Base-by-base conservation (phyloP, 2,113 vertebrate species). In the Manacus vitellinus region DNA sequence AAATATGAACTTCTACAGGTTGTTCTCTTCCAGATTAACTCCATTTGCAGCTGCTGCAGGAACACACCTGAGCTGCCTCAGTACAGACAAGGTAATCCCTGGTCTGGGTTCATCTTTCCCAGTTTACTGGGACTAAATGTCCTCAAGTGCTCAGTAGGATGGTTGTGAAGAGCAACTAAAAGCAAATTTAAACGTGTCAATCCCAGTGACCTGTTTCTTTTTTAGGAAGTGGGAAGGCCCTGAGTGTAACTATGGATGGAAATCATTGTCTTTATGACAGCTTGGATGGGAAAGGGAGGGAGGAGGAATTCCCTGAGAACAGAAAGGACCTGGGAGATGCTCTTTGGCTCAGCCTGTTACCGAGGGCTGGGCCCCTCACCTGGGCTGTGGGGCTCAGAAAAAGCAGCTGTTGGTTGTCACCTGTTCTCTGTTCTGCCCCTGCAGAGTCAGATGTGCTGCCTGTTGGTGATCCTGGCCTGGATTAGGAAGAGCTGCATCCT, bases 161-260 rank as follows among this genome's bases (percentile, higher is more conserved):
- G 96, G 96, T 93, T 97, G 94, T 98, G 98, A 98, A 98, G 93
- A 97, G 96, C 97, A 97, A 95, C 97, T 97, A 97, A 98, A 98
- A 98, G 97, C 95, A 97, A 98, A 98, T 97, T 96, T 97, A 96
- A 98, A 96, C 77, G 67, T 88, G 94, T 70, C 94, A 76, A 74
- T 71, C 93, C 95, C 95, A 96, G 92, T 95, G 95, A 95, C 92
- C 92, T 95, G 14, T 51, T 52, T 73, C 13, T 23, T 55, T 91
- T 91, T 87, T 37, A 46, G 49, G 70, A 65, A 92, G 46, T n/a
- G 13, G 58, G 46, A 17, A 83, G 68, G 54, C 56, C 47, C 33
- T 2, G 19, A 85, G 31, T 67, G 0, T 21, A 51, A 88, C 24
- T 67, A 35, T 39, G 71, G 62, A 35, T 70, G 30, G 70, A 31